A percentile compares a stretch with the other conserved stretches of the same genome.
Evolutionary conservation across 2,797 vertebrate genomes (phyloP).

Genomic region (Megalops cyprinoides): DNA sequence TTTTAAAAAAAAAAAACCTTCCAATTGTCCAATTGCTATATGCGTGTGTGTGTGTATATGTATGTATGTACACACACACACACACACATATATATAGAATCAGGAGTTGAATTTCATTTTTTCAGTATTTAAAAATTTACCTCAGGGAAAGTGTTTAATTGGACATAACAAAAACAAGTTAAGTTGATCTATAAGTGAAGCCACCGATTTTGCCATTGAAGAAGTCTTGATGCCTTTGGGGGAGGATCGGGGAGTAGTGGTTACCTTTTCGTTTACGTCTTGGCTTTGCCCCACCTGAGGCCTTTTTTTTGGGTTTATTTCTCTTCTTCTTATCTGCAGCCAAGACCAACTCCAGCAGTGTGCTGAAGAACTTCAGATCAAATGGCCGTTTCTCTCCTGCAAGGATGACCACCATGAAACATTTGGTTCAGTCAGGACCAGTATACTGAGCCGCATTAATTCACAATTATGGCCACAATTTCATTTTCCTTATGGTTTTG

Average conservation of each 20-base stretch:
- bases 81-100: too few relatives aligned
- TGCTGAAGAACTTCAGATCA: slow-evolving; percentile 91
- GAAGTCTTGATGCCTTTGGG: not conserved
- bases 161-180: too few relatives aligned
- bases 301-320: slow-evolving; percentile 66
- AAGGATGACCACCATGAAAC: slow-evolving; percentile 1
- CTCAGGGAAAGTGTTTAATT: not conserved
- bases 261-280: slow-evolving; percentile 68
- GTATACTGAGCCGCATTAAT: not conserved
- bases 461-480: not conserved
- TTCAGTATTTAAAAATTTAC: not conserved
- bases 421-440: not conserved
- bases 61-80: too few relatives aligned
- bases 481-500: not conserved
- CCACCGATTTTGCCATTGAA: not conserved
- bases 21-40: not conserved
- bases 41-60: too few relatives aligned
- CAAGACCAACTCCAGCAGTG: slow-evolving; percentile 86
- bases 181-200: too few relatives aligned
- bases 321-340: slow-evolving; percentile 81
- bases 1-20: too few relatives aligned
- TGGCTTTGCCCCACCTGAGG: slow-evolving; percentile 63
- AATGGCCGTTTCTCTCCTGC: slow-evolving; percentile 87
- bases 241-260: not conserved
- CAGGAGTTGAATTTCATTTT: too few relatives aligned